Evolutionary conservation across 1,140 invertebrate genomes (phyloP).

Genomic region (Dreissena polymorpha): DNA sequence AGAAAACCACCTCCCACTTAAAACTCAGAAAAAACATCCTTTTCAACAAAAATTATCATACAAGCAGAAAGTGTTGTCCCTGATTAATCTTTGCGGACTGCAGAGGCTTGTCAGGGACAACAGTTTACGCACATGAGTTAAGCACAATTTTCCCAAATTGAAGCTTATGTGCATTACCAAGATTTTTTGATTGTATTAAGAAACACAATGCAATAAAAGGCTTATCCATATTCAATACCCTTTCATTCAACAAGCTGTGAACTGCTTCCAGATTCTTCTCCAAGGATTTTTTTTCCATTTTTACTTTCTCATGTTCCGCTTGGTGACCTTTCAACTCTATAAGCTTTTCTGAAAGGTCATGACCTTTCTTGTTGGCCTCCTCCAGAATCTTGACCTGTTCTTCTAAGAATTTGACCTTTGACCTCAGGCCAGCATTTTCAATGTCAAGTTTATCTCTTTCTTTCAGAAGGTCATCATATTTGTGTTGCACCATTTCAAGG

Average conservation of each 20-base stretch:
- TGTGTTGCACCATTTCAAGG: conserved; percentile 41
- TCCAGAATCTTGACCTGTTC: conserved; percentile 48
- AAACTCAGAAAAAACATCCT: no score
- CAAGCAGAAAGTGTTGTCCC: no score
- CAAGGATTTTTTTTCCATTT: conserved; percentile 27
- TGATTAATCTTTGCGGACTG: no score
- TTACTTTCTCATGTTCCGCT: conserved; percentile 27
- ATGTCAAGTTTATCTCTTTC: conserved; percentile 52
- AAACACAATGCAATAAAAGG: no score
- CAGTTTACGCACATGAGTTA: no score
- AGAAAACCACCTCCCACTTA: no score
- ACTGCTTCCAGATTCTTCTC: conserved; percentile 45
- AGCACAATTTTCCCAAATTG: no score
- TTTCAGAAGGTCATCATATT: conserved; percentile 27
- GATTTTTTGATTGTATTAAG: no score
- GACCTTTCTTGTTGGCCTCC: conserved; percentile 35
- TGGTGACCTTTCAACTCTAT: conserved; percentile 12
- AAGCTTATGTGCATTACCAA: no score
- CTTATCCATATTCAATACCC: conserved; percentile 11
- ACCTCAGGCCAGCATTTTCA: conserved; percentile 41
- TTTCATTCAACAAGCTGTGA: conserved; percentile 47
- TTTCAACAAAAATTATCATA: no score
- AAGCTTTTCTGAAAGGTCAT: conserved; percentile 30
- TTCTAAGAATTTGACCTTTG: conserved; percentile 46
- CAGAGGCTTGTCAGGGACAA: no score